Evolutionary conservation across 2,888 invertebrate genomes (phyloP).

Genomic region (Limenitis arthemis): DNA sequence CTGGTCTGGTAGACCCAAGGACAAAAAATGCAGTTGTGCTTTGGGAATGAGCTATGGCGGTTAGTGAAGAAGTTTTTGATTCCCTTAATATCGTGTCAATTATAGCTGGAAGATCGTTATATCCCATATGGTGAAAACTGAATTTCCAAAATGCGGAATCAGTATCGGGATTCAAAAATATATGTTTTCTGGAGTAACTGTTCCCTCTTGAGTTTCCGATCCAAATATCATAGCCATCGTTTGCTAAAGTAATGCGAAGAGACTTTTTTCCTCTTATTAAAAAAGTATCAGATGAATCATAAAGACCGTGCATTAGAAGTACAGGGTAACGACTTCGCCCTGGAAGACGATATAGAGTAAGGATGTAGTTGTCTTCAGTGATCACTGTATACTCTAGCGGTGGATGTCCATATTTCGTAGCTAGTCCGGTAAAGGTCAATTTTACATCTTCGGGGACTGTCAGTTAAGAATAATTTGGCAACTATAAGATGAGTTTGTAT

Average conservation of each 20-base stretch:
- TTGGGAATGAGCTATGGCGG: conserved; percentile 80
- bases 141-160: conserved; percentile 60
- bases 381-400: conserved; percentile 25
- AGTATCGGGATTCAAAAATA: conserved; percentile 35
- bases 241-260: conserved; percentile 28
- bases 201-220: conserved; percentile 67
- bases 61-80: conserved; percentile 65
- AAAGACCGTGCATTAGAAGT: conserved; percentile 31
- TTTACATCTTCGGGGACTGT: not conserved
- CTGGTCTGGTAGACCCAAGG: conserved; percentile 64
- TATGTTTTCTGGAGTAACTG: conserved; percentile 68
- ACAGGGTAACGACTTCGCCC: conserved; percentile 27
- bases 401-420: conserved; percentile 24
- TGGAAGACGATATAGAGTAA: conserved; percentile 30
- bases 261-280: conserved; percentile 32
- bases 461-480: not conserved
- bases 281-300: conserved; percentile 32
- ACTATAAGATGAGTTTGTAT: not conserved
- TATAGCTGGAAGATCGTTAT: conserved; percentile 76
- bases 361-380: conserved; percentile 36
- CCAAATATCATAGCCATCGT: conserved; percentile 41
- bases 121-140: conserved; percentile 78
- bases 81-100: conserved; percentile 38
- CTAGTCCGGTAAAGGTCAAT: conserved; percentile 24
- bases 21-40: conserved; percentile 75